Base-by-base conservation (phyloP, 2,888 invertebrate species). In the Oxycera nigricornis region DNA sequence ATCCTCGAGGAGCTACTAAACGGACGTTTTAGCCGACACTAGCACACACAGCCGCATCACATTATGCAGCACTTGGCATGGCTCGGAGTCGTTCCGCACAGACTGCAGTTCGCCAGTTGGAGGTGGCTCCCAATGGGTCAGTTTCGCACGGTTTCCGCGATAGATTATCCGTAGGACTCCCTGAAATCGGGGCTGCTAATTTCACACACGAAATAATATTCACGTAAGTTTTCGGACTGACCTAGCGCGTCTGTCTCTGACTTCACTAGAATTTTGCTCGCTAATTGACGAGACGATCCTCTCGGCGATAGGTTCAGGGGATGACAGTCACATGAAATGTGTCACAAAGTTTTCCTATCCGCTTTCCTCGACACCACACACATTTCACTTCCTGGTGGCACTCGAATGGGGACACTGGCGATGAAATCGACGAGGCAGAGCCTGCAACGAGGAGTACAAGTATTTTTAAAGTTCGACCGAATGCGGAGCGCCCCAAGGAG, bases 401-500 rank as follows among this genome's bases (percentile, higher is more conserved):
- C 41, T 31, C 61, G 17, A 41, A 65, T 65, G 65, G 65, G 30
- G 28, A 41, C 65, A 65, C 65, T 22, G 65, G 24, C 26, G 41
- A 24, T 26, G 26, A 61, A 61, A 65, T n/a, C n/a, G n/a, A 39
- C 65, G 65, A 65, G 24, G 65, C 28, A 35, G 35, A 65, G 9
- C 65, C 65, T 65, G 65, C 65, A 65, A 65, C 65, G 41, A 65
- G 61, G 61, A 61, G 65, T 39, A 65, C 65, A 65, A 22, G 11
- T 24, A 65, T 65, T 65, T 65, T 41, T 17, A 17, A 31, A 41
- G n/a, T 22, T 65, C 41, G 14, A 26, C 22, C 24, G 22, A 41
- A 65, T 31, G 41, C 39, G 22, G 59, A 61, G 24, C 39, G 30
- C 22, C n/a, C 9, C n/a, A 22, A 31, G 14, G 41, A 65, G 24